phyloP scores from a whole-genome alignment of 2,797 vertebrate genomes.

The Hapalemur alaotrensis region DNA sequence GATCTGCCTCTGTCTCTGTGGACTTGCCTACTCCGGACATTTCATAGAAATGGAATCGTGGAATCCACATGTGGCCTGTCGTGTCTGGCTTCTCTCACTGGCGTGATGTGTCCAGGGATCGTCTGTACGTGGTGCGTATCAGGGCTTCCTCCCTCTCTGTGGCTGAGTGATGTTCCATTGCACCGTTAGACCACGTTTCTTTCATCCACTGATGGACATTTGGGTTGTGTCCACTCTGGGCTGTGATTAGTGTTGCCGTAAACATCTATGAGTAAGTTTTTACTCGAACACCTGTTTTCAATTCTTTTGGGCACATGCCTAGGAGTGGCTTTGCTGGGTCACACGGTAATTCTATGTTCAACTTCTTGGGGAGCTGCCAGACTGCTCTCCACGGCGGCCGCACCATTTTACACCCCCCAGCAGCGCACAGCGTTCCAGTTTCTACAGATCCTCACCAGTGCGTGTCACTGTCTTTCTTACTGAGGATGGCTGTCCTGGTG shows the following conservation, averaged over 20 bases:
- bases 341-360: fast-evolving
- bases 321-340: neutral
- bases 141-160: neutral
- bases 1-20: neutral
- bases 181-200: fast-evolving
- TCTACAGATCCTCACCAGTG: neutral
- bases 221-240: neutral
- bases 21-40: neutral
- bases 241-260: neutral
- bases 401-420: fast-evolving
- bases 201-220: fast-evolving
- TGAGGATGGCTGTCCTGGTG: neutral
- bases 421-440: fast-evolving
- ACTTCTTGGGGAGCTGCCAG: neutral
- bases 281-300: neutral
- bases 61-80: fast-evolving
- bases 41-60: fast-evolving
- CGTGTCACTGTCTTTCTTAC: neutral
- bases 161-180: neutral
- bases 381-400: fast-evolving
- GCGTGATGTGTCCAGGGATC: neutral
- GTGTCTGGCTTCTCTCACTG: neutral
- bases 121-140: fast-evolving
- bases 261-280: fast-evolving
- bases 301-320: fast-evolving